phyloP scores from a whole-genome alignment of 2,113 vertebrate species.

The Pycnonotus jocosus region DNA sequence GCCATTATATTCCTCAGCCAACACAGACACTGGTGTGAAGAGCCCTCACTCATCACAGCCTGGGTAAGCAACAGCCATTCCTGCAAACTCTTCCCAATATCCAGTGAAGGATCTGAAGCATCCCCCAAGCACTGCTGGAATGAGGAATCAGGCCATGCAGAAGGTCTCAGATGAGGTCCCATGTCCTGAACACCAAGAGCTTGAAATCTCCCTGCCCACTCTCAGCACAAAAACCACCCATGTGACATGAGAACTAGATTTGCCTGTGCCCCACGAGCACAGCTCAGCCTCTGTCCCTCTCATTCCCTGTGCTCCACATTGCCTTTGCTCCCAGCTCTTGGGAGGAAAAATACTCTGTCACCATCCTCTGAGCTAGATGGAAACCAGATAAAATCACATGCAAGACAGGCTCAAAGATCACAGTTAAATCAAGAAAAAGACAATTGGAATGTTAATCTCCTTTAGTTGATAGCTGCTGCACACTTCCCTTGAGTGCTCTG shows the following conservation, averaged over 20 bases:
- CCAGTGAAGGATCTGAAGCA: neutral
- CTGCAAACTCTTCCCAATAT: neutral
- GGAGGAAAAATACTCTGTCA: neutral
- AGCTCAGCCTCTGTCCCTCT: neutral
- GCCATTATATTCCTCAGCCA: neutral
- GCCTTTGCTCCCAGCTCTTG: too few species aligned
- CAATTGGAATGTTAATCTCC: neutral
- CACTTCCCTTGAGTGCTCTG: accelerated
- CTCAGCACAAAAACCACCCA: accelerated
- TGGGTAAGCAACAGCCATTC: neutral
- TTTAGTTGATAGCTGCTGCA: neutral
- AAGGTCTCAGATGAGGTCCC: neutral
- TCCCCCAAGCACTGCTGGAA: neutral
- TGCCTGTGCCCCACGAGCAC: neutral
- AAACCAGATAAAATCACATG: neutral
- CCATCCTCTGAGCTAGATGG: neutral
- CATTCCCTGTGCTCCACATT: neutral
- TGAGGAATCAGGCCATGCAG: neutral
- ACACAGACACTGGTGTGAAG: accelerated
- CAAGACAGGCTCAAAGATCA: neutral
- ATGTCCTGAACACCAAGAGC: neutral
- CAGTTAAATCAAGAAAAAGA: neutral
- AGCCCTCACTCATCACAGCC: neutral
- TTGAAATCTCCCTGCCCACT: neutral
- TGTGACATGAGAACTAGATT: neutral